A percentile compares a stretch with the other conserved stretches of the same genome.
phyloP scores from a whole-genome alignment of 2,797 vertebrate genomes.

The Bradypus variegatus region DNA sequence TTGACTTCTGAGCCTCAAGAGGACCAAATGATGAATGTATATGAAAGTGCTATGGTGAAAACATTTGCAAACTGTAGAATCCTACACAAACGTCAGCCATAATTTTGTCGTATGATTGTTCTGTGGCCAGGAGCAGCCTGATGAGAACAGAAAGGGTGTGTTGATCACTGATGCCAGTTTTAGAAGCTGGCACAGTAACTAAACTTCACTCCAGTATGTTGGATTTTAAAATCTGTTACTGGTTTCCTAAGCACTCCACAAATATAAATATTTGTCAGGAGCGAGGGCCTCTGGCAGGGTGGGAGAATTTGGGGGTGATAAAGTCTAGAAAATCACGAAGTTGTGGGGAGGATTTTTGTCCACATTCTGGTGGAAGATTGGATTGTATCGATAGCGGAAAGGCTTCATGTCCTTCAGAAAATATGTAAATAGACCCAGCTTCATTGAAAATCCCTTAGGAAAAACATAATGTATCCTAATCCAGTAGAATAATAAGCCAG shows the following conservation, averaged over 20 bases:
- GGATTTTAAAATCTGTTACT: conserved; percentile 2
- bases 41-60: neutral
- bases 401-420: neutral
- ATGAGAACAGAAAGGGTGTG: neutral
- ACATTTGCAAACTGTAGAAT: neutral
- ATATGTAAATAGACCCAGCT: conserved; percentile 22
- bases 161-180: neutral
- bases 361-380: neutral
- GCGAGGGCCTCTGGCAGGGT: neutral
- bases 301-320: neutral
- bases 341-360: neutral
- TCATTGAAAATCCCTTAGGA: neutral
- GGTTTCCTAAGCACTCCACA: neutral
- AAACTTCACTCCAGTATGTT: neutral
- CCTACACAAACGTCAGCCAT: neutral
- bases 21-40: neutral
- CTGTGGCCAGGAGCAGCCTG: neutral
- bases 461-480: neutral
- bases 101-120: neutral
- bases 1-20: neutral
- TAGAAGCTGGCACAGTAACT: neutral
- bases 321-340: neutral
- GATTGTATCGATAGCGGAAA: neutral
- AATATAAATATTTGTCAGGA: conserved; percentile 38
- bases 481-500: conserved; percentile 17